Base-by-base conservation (phyloP, 2,888 invertebrate genomes). In the Cheilosia pagana region DNA sequence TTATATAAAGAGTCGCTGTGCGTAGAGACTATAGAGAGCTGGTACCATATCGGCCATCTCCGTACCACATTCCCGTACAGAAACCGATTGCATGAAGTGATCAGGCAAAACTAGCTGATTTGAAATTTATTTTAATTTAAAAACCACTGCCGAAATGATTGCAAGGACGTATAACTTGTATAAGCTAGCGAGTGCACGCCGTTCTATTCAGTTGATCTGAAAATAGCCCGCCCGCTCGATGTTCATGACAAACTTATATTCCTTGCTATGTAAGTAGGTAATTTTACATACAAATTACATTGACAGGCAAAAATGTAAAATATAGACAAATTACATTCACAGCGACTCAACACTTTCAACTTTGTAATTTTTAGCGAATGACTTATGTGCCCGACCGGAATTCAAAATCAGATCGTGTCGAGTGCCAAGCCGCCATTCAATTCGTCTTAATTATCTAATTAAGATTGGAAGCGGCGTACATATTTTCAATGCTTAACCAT, bases 381-480 rank as follows among this genome's bases (percentile, higher is more conserved):
- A 82, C 72, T 62, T 62, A 55, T 65, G 75, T 50, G 59, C 43
- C 74, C 75, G 55, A 67, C 75, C 75, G 79, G 85, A 85, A 85
- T 85, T 76, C 71, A 71, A 75, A 85, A 76, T 79, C 81, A 60
- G 65, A 81, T 75, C 70, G 70, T 81, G 79, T 81, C 70, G 71
- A 74, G 65, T 67, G 85, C 75, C 55, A 67, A 39, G 65, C 65
- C 65, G 85, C 76, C 76, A 68, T 77, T 71, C 81, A 77, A 86
- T 86, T 86, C 81, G 68, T 86, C 86, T 86, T 81, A 86, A 86
- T 86, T 86, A 86, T 86, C 86, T 74, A 86, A 86, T 86, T 81
- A 86, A 81, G 68, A 77, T 85, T 81, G 81, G 71, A 71, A 81
- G 59, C 59, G 63, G 62, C 74, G 74, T 83, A 83, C 83, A 78